Evolutionary conservation across 2,797 vertebrate genomes (phyloP).

Genomic region (Anguilla pacifica): DNA sequence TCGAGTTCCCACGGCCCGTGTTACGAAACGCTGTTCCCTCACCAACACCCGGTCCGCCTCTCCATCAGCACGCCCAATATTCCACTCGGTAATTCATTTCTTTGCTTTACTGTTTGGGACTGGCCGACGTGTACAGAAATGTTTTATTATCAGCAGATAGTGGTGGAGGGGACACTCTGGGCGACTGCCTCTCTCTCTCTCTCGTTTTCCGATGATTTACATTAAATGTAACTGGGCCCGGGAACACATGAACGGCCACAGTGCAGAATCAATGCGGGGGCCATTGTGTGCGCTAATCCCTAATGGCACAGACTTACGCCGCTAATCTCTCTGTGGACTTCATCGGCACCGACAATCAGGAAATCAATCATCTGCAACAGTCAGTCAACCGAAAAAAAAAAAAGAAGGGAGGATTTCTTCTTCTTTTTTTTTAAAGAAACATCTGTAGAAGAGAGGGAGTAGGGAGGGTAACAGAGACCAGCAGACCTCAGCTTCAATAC

Average conservation of each 20-base stretch:
- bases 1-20: no score
- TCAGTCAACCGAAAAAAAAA: not conserved
- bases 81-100: no score
- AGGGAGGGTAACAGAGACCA: not conserved
- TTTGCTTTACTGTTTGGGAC: no score
- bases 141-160: not conserved
- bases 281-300: not conserved
- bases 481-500: not conserved
- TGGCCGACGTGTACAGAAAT: not conserved
- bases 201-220: slow-evolving; percentile 1
- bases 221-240: not conserved
- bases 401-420: not conserved
- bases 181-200: not conserved
- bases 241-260: not conserved
- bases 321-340: not conserved
- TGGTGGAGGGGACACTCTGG: not conserved
- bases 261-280: slow-evolving; percentile 2
- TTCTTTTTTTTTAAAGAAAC: not conserved
- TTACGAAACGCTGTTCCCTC: no score
- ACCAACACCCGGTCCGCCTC: no score
- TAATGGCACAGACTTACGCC: not conserved
- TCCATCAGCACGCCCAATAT: no score
- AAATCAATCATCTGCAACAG: not conserved
- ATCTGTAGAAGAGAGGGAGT: not conserved
- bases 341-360: not conserved